phyloP scores from a whole-genome alignment of 1,140 invertebrate species.

The Drosophila varians region DNA sequence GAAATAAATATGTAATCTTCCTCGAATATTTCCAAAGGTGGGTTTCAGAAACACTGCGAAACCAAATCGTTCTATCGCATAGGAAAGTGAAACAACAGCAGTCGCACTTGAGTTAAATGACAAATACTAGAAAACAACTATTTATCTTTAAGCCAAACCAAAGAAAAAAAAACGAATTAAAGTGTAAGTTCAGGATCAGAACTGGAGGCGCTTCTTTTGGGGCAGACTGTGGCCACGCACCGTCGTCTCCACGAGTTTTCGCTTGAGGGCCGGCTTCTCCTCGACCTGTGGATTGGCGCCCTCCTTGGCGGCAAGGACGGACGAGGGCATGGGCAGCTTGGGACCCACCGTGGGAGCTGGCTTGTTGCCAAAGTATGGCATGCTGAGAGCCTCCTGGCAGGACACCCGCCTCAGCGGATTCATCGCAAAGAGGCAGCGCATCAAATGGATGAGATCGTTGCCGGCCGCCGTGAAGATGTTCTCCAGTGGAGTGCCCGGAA shows the following conservation, averaged over 20 bases:
- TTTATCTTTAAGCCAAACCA: not conserved
- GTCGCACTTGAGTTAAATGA: not conserved
- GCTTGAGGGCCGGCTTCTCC: slow-evolving; percentile 51
- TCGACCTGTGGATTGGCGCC: slow-evolving; percentile 53
- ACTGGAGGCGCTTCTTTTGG: slow-evolving; percentile 66
- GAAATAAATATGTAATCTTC: not conserved
- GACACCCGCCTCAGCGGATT: slow-evolving; percentile 94
- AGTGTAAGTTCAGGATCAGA: slow-evolving; percentile 18
- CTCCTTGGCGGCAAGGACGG: slow-evolving; percentile 66
- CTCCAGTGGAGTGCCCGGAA: slow-evolving; percentile 91
- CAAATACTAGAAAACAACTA: not conserved
- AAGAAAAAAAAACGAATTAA: not conserved
- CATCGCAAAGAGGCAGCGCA: slow-evolving; percentile 91
- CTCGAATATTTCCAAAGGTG: not conserved
- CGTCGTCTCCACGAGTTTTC: slow-evolving; percentile 63
- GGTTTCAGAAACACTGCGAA: not conserved
- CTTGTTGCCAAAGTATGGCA: slow-evolving; percentile 94
- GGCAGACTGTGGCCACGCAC: slow-evolving; percentile 57
- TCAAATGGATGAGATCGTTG: slow-evolving; percentile 95
- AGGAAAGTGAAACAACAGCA: not conserved
- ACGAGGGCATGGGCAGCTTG: slow-evolving; percentile 90
- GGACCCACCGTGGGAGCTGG: slow-evolving; percentile 93
- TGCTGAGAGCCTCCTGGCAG: slow-evolving; percentile 91
- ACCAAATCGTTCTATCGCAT: not conserved
- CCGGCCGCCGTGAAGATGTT: slow-evolving; percentile 98